Evolutionary conservation across 2,888 invertebrate species (phyloP).

Genomic region (Silvanus unidentatus): DNA sequence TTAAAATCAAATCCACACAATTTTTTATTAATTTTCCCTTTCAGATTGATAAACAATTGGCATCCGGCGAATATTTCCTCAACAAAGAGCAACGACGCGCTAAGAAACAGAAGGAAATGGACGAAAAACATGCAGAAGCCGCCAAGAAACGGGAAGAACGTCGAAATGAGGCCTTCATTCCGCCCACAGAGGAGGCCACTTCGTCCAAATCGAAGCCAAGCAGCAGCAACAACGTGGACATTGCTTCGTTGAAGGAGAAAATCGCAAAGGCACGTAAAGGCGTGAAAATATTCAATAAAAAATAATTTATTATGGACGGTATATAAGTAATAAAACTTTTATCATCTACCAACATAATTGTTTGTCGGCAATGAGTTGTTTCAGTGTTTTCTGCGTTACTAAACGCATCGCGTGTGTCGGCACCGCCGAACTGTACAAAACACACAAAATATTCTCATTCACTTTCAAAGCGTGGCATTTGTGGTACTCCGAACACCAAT

Average conservation of each 20-base stretch:
- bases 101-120: conserved; percentile 66
- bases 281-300: conserved; percentile 36
- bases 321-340: not conserved
- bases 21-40: conserved; percentile 17
- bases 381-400: conserved; percentile 60
- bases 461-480: conserved; percentile 73
- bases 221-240: conserved; percentile 53
- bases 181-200: conserved; percentile 59
- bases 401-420: conserved; percentile 72
- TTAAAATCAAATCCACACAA: not conserved
- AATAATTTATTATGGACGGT: too few species aligned
- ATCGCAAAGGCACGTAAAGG: conserved; percentile 61
- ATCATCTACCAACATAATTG: conserved; percentile 59
- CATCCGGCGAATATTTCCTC: conserved; percentile 95
- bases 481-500: conserved; percentile 81
- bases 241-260: conserved; percentile 69
- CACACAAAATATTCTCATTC: conserved; percentile 63
- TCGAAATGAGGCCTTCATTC: conserved; percentile 73
- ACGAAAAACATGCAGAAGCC: conserved; percentile 70
- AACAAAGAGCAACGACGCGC: conserved; percentile 73
- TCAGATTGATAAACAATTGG: conserved; percentile 78
- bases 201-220: conserved; percentile 29
- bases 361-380: conserved; percentile 59
- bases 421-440: conserved; percentile 66
- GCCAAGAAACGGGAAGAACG: conserved; percentile 69